Conservation (phyloP, 2,113 vertebrate genomes). For the Syrmaticus mikado region DNA sequence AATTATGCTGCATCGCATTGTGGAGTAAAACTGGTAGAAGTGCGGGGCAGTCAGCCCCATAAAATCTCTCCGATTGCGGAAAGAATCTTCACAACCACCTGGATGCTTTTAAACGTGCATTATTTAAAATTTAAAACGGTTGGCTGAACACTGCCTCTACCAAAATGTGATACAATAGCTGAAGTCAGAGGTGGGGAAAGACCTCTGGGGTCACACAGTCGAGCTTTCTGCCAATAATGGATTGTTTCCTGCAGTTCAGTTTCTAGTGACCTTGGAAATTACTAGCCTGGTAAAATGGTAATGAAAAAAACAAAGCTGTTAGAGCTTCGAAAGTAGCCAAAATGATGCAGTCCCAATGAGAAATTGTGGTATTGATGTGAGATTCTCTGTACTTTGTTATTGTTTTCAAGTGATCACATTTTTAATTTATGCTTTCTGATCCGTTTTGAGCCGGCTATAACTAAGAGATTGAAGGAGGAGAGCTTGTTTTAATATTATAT, state of each 20-base stretch:
- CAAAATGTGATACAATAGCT: constrained; percentile 48
- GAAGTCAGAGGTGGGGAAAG: constrained; percentile 14
- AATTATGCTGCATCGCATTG: neutral
- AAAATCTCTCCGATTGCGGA: neutral
- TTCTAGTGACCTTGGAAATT: constrained; percentile 55
- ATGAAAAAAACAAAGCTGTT: constrained; percentile 49
- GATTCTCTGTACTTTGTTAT: neutral
- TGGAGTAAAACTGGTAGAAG: neutral
- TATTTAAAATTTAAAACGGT: constrained; percentile 40
- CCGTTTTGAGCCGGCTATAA: neutral
- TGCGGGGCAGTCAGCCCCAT: neutral
- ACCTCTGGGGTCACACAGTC: constrained; percentile 1
- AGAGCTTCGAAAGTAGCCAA: neutral
- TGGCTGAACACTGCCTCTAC: constrained; percentile 32
- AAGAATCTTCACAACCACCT: constrained; percentile 34
- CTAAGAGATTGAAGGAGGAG: neutral
- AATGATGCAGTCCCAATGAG: neutral
- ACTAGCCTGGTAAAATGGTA: constrained; percentile 27
- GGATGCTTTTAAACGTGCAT: constrained; percentile 47
- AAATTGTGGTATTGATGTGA: neutral
- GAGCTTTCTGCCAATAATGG: constrained; percentile 40
- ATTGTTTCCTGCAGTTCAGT: constrained; percentile 46
- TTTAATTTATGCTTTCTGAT: neutral
- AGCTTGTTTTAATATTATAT: neutral
- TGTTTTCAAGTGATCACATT: neutral